A percentile compares a stretch with the other conserved stretches of the same genome.
Conservation (phyloP, 92 coral and sea anemone genomes). For the Zoanthus sociatus region DNA sequence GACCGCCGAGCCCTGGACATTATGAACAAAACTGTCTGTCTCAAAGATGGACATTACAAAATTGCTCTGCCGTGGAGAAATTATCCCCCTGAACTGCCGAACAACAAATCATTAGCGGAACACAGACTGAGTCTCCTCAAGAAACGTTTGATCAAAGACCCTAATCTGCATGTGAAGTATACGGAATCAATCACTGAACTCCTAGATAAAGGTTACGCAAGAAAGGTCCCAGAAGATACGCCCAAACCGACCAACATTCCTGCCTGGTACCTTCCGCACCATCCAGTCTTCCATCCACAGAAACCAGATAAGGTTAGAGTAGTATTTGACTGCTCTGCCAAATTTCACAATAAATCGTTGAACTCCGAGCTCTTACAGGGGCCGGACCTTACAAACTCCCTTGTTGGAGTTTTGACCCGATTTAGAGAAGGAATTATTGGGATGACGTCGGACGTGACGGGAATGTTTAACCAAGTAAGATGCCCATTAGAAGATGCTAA, state of each 20-base stretch:
- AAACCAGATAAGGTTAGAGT: conserved; percentile 69
- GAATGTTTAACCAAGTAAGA: conserved; percentile 62
- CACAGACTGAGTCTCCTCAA: conserved; percentile 46
- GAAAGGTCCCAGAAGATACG: conserved; percentile 19
- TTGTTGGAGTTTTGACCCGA: conserved; percentile 61
- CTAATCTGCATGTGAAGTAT: conserved; percentile 51
- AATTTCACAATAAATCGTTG: conserved; percentile 60
- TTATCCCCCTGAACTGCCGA: conserved; percentile 46
- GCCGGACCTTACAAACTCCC: conserved; percentile 66
- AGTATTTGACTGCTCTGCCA: conserved; percentile 73
- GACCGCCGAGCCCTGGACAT: conserved; percentile 55
- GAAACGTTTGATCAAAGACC: conserved; percentile 42
- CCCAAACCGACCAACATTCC: conserved; percentile 8
- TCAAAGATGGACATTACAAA: conserved; percentile 63
- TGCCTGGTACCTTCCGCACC: conserved; percentile 66
- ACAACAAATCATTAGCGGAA: conserved; percentile 49
- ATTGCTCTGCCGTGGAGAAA: conserved; percentile 66
- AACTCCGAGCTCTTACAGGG: conserved; percentile 77
- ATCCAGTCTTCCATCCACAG: conserved; percentile 55
- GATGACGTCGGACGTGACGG: conserved; percentile 61
- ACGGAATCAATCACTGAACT: conserved; percentile 45
- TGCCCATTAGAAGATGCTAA: conserved; percentile 53
- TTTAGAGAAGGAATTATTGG: conserved; percentile 60
- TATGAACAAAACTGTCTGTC: conserved; percentile 52
- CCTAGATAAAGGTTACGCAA: conserved; percentile 58